phyloP scores from a whole-genome alignment of 2,113 vertebrate genomes.

The Clarias macrocephalus region DNA sequence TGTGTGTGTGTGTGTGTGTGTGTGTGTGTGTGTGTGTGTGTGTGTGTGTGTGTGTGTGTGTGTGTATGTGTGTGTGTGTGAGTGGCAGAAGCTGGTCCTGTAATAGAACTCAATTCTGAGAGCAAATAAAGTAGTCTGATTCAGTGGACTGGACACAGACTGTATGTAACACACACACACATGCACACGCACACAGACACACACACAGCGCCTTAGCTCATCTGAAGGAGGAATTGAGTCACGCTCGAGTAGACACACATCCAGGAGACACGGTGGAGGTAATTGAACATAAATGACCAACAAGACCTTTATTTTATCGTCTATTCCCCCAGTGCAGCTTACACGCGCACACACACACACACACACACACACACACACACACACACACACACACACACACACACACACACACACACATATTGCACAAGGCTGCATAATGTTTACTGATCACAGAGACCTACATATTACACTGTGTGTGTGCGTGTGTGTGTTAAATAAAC shows the following conservation, averaged over 20 bases:
- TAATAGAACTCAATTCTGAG: conserved; percentile 75
- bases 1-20: too few species aligned
- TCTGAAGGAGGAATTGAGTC: conserved; percentile 39
- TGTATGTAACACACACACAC: conserved; percentile 56
- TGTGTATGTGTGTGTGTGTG: conserved; percentile 51
- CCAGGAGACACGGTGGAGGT: conserved; percentile 66
- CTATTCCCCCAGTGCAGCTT: conserved; percentile 45
- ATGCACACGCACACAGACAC: conserved; percentile 52
- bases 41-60: conserved; percentile 41
- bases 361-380: conserved; percentile 23
- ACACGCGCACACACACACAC: neutral
- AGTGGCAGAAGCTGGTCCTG: conserved; percentile 65
- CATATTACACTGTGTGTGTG: conserved; percentile 15
- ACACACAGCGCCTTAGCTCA: conserved; percentile 31
- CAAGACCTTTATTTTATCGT: conserved; percentile 60
- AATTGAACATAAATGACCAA: conserved; percentile 76
- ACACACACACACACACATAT: neutral
- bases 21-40: conserved; percentile 46
- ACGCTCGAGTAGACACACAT: conserved; percentile 47
- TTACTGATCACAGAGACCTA: conserved; percentile 27
- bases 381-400: neutral
- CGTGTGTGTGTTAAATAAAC: conserved; percentile 25
- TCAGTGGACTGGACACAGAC: conserved; percentile 73
- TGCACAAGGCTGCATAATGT: neutral
- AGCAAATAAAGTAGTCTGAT: conserved; percentile 77